Conservation (phyloP, 1,140 invertebrate species). For the Halictus rubicundus region DNA sequence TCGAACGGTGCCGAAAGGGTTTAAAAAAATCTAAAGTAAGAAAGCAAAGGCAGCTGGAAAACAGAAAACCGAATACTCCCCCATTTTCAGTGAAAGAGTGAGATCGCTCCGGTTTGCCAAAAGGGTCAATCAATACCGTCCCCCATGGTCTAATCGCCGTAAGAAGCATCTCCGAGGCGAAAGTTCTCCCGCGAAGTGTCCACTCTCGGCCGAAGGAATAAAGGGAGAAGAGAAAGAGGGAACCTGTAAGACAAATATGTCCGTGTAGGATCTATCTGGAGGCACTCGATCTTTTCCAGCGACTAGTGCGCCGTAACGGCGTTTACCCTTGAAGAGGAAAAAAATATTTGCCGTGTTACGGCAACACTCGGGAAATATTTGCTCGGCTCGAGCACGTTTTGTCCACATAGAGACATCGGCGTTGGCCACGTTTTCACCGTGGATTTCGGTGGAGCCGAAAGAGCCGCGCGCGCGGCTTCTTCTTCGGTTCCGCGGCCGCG, state of each 20-base stretch:
- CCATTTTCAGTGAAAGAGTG: too few relatives aligned
- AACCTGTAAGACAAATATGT: background rate
- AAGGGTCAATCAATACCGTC: too few relatives aligned
- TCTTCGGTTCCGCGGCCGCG: background rate
- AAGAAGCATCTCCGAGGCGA: too few relatives aligned
- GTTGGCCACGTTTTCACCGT: background rate
- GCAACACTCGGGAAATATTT: slow-evolving; percentile 39
- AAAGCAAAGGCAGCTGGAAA: too few relatives aligned
- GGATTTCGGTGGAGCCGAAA: slow-evolving; percentile 26
- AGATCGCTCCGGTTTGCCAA: too few relatives aligned
- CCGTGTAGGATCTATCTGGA: background rate
- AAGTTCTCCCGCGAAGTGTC: too few relatives aligned
- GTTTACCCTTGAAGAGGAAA: slow-evolving; percentile 2
- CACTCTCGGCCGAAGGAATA: too few relatives aligned
- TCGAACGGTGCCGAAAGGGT: too few relatives aligned
- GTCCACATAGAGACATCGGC: background rate
- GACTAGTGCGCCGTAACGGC: background rate
- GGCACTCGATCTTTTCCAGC: background rate
- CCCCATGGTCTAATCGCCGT: too few relatives aligned
- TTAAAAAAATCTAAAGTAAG: too few relatives aligned
- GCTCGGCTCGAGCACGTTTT: slow-evolving; percentile 27
- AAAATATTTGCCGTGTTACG: slow-evolving; percentile 54
- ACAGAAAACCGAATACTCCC: too few relatives aligned
- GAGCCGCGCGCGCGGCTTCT: background rate
- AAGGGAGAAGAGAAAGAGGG: background rate